Base-by-base conservation (phyloP, 2,113 vertebrate species). In the Anhinga anhinga region DNA sequence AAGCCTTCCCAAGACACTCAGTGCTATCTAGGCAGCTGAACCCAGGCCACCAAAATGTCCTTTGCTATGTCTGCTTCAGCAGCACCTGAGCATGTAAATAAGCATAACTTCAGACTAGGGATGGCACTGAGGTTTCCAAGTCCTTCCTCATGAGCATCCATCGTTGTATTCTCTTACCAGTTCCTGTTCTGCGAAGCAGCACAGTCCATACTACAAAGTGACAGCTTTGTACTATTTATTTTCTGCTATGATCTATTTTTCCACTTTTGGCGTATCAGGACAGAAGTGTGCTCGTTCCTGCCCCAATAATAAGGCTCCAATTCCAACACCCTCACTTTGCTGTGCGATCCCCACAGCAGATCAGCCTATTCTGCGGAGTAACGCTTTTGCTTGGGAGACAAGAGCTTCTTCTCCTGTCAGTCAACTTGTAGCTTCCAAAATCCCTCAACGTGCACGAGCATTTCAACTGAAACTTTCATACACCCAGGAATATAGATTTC, bases 41-140 rank as follows among this genome's bases (percentile, higher is more conserved):
- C 26, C 40, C 0, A 0, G 30, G 56, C 6, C 69, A 73, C 16
- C 42, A 70, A 73, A 56, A 40, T 49, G 55, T 42, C 3, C n/a
- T 42, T 36, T 3, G 5, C 29, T n/a, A 9, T 13, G 4, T 22
- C 49, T 45, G 2, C 34, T 82, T 85, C 32, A 76, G 62, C 6
- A 4, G 40, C 61, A 82, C 73, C 52, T 42, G 27, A 58, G 56
- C 30, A n/a, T 2, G 21, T 18, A 49, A 25, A 0, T 5, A 81
- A n/a, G 52, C 13, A 19, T 26, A 93, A 44, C 73, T 8, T 40
- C 73, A 82, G 20, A 22, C 9, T 14, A 66, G 82, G 17, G 38
- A 62, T 5, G n/a, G 22, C 32, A 74, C 0, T 1, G 5, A 81
- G 59, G 42, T 67, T 93, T 84, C 55, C 0, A 0, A 89, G 26